Percentiles rank a stretch among this genome's conserved stretches.
Evolutionary conservation across 64 coral and sea anemone species (phyloP).

Genomic region (Pocillopora damicornis): DNA sequence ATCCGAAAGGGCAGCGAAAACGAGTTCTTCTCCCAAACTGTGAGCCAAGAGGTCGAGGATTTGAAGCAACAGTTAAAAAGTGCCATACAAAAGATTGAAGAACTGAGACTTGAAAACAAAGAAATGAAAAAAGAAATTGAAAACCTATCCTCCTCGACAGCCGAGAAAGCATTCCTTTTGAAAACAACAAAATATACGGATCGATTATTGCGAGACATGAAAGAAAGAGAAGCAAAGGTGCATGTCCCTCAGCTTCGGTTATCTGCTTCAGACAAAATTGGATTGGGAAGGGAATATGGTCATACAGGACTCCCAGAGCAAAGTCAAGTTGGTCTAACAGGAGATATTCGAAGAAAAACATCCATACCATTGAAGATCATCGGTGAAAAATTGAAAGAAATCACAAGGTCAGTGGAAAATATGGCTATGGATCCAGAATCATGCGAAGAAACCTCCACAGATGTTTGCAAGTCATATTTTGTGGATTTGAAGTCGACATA

Average conservation of each 20-base stretch:
- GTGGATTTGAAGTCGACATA: neutral
- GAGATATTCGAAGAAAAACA: neutral
- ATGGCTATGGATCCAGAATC: constrained; percentile 10
- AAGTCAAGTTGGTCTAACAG: neutral
- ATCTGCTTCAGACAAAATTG: neutral
- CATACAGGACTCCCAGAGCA: neutral
- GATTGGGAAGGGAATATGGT: neutral
- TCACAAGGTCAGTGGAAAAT: constrained; percentile 39
- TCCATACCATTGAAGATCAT: constrained; percentile 18
- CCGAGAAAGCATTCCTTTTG: constrained; percentile 27
- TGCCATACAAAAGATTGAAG: constrained; percentile 64
- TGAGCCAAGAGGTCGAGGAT: constrained; percentile 25
- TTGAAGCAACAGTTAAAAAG: constrained; percentile 60
- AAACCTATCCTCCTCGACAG: constrained; percentile 44
- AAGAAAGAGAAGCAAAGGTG: constrained; percentile 30
- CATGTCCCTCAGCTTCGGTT: neutral
- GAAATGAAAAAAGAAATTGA: constrained; percentile 71
- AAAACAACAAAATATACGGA: constrained; percentile 71
- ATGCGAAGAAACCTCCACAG: neutral
- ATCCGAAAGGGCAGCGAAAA: neutral
- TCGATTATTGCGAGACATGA: constrained; percentile 50
- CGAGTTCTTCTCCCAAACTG: neutral
- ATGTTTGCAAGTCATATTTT: neutral
- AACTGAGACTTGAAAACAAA: constrained; percentile 58
- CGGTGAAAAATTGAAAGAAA: constrained; percentile 34